Percentiles rank a stretch among this genome's conserved stretches.
These are phyloP conservation scores for Lucilia cuprina DNA, from an alignment of 1,140 invertebrate genomes.

Conservation along the genomic window DNA sequence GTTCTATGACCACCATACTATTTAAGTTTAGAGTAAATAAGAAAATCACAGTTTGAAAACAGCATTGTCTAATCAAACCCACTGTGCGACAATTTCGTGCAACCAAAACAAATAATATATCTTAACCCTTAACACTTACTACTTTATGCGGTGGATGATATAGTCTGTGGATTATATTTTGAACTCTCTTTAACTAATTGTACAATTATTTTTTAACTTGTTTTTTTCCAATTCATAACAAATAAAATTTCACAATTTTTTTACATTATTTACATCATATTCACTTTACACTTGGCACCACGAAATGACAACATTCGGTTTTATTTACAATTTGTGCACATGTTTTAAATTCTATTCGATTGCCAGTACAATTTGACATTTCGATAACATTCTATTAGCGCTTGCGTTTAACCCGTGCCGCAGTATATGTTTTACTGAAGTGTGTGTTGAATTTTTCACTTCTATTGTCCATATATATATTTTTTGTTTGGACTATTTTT, in stretches of 20 bases:
- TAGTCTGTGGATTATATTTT: neutral
- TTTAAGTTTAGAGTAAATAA: too few relatives aligned
- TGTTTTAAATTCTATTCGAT: too few relatives aligned
- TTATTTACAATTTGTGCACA: too few relatives aligned
- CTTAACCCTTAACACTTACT: too few relatives aligned
- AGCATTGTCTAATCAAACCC: too few relatives aligned
- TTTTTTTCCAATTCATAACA: neutral
- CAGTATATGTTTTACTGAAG: neutral
- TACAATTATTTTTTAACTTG: neutral
- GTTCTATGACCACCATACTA: too few relatives aligned
- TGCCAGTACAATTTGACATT: neutral
- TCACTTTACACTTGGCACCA: neutral
- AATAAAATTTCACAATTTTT: neutral
- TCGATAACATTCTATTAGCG: neutral
- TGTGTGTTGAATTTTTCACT: neutral
- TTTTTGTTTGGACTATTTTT: neutral
- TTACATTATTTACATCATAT: neutral
- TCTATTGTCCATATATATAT: neutral
- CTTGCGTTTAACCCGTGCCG: slow-evolving; percentile 4
- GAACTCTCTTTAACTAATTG: neutral
- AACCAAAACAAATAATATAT: too few relatives aligned
- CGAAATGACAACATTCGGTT: too few relatives aligned
- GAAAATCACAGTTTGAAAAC: too few relatives aligned
- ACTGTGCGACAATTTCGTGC: too few relatives aligned
- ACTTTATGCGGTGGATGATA: neutral